A percentile compares a stretch with the other conserved stretches of the same genome.
Conservation (phyloP, 2,888 invertebrate genomes). For the Phaedon cochleariae region DNA sequence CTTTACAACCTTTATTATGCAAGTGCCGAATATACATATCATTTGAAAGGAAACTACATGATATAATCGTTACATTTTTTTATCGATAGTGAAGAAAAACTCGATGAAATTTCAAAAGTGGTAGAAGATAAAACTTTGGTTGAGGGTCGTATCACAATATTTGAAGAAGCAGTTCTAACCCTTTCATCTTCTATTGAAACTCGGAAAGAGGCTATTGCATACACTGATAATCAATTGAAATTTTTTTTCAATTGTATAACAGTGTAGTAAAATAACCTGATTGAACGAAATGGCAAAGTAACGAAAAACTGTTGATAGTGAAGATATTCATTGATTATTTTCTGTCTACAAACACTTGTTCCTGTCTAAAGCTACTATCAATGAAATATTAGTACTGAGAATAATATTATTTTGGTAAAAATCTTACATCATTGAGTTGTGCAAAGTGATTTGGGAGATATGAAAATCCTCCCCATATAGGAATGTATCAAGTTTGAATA, state of each 20-base stretch:
- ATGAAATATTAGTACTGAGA: constrained; percentile 31
- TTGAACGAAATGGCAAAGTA: no score
- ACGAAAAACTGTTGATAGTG: no score
- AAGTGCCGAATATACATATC: constrained; percentile 38
- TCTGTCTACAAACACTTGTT: constrained; percentile 4
- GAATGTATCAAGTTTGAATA: constrained; percentile 54
- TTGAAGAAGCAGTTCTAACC: background rate
- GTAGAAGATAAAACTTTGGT: background rate
- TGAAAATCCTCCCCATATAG: constrained; percentile 46
- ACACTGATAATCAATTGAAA: background rate
- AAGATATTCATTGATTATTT: background rate
- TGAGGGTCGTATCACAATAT: background rate
- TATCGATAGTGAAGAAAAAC: background rate
- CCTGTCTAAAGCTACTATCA: constrained; percentile 4
- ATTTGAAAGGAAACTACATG: constrained; percentile 37
- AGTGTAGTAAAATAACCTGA: no score
- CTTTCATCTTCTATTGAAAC: background rate
- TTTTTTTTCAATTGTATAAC: no score
- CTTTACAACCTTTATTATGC: constrained; percentile 54
- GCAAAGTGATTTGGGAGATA: constrained; percentile 42
- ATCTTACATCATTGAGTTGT: constrained; percentile 40
- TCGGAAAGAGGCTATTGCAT: background rate
- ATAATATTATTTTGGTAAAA: constrained; percentile 31
- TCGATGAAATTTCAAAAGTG: background rate
- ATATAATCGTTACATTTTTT: constrained; percentile 31